Evolutionary conservation across 2,113 vertebrate species (phyloP).

Genomic region (Thamnaconus septentrionalis): DNA sequence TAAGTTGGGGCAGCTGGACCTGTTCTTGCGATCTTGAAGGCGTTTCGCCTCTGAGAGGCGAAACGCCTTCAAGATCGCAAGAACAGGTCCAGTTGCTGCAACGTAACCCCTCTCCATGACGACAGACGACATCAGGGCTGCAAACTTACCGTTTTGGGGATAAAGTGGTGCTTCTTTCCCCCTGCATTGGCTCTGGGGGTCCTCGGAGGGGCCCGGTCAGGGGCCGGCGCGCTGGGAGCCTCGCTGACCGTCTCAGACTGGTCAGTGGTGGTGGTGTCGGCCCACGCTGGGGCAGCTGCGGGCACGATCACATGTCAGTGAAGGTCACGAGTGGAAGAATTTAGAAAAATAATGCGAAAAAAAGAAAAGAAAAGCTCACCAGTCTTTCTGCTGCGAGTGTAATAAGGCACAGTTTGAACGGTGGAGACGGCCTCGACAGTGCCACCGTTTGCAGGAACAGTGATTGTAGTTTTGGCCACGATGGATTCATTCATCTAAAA

Average conservation of each 20-base stretch:
- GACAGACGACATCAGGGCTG: neutral
- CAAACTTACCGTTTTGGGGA: slow-evolving; percentile 83
- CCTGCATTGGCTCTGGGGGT: slow-evolving; percentile 72
- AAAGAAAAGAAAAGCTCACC: slow-evolving; percentile 63
- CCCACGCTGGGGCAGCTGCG: slow-evolving; percentile 34
- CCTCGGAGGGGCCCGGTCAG: slow-evolving; percentile 26
- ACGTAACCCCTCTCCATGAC: neutral
- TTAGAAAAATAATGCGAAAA: neutral
- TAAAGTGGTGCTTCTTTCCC: slow-evolving; percentile 85
- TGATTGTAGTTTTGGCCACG: slow-evolving; percentile 89
- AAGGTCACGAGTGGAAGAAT: neutral
- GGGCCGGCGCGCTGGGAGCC: slow-evolving; percentile 63
- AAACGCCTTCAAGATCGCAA: too few relatives aligned
- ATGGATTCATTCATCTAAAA: slow-evolving; percentile 88
- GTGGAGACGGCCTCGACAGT: slow-evolving; percentile 88
- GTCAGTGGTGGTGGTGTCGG: slow-evolving; percentile 77
- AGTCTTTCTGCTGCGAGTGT: slow-evolving; percentile 75
- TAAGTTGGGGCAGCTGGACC: too few relatives aligned
- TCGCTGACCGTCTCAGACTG: slow-evolving; percentile 64
- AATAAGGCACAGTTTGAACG: slow-evolving; percentile 84
- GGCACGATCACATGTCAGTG: neutral
- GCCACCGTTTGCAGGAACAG: slow-evolving; percentile 84
- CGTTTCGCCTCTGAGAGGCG: too few relatives aligned
- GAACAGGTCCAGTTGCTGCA: too few relatives aligned
- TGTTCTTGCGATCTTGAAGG: too few relatives aligned